Evolutionary conservation across 2,888 invertebrate species (phyloP), one percentile per base, ranked within the genome.

Genomic region (Lucinisca nassula): DNA sequence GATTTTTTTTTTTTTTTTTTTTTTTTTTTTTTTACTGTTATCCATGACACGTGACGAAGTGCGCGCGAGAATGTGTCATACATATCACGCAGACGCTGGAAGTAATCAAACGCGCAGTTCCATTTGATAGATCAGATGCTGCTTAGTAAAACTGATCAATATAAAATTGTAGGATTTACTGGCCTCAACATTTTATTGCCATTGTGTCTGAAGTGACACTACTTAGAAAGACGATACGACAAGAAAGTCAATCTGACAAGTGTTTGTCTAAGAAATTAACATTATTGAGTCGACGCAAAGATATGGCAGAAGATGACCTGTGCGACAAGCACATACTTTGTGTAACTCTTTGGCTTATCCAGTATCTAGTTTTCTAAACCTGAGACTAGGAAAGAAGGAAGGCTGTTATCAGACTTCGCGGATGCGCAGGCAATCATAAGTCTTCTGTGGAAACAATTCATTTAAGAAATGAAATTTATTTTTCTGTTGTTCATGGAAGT

Each of bases 261-360:
- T 67, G 67, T 67, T 67, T 67, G 67, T 67, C 67, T 67, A 17
- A 67, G 67, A 67, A 67, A 67, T 67, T 67, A 67, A 35, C 67
- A 35, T 67, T 67, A 17, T 32, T 55, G 40, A 40, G 40, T 40
- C 40, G 6, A 6, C 14, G 40, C 40, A 40, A 40, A 40, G 14
- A 6, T 40, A 40, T n/a, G n/a, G n/a, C n/a, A n/a, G n/a, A n/a
- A n/a, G n/a, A n/a, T n/a, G n/a, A n/a, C n/a, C n/a, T n/a, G n/a
- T n/a, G n/a, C n/a, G n/a, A n/a, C n/a, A n/a, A n/a, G n/a, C n/a
- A n/a, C n/a, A n/a, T n/a, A n/a, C n/a, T n/a, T n/a, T n/a, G n/a
- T n/a, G n/a, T n/a, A n/a, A n/a, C n/a, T n/a, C n/a, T n/a, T n/a
- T n/a, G n/a, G n/a, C n/a, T n/a, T n/a, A n/a, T n/a, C n/a, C n/a